Evolutionary conservation across 2,888 invertebrate genomes (phyloP).

Genomic region (Eumerus sabulonum): DNA sequence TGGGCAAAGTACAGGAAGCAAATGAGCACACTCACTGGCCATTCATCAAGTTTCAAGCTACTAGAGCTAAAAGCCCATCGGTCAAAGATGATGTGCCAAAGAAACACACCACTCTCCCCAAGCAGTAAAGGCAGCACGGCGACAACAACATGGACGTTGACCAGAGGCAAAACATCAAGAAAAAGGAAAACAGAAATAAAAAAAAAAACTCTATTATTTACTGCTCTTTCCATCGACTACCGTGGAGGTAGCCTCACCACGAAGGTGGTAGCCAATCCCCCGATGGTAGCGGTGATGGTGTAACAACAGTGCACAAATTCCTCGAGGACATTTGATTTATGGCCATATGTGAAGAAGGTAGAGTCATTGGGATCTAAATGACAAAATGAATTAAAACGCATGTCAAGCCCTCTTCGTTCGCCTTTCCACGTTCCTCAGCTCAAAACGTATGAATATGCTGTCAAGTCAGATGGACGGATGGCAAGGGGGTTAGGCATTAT

Average conservation of each 20-base stretch:
- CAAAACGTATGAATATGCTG: no score
- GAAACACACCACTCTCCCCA: neutral
- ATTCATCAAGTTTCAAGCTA: constrained; percentile 56
- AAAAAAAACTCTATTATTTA: constrained; percentile 66
- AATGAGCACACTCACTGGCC: constrained; percentile 33
- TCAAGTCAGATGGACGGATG: constrained; percentile 12
- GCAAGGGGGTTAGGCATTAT: constrained; percentile 42
- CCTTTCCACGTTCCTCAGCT: neutral
- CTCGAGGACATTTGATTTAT: constrained; percentile 68
- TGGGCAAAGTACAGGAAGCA: no score
- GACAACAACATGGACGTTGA: constrained; percentile 1
- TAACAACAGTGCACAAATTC: constrained; percentile 43
- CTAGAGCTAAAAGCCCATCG: constrained; percentile 43
- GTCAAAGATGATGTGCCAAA: constrained; percentile 32
- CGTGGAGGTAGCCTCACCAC: neutral
- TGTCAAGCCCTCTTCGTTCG: constrained; percentile 44
- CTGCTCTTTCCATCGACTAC: constrained; percentile 57
- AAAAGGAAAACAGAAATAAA: neutral
- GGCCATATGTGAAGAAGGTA: constrained; percentile 58
- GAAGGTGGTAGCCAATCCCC: constrained; percentile 11
- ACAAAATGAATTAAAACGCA: constrained; percentile 68
- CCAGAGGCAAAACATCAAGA: constrained; percentile 9
- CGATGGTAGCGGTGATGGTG: neutral
- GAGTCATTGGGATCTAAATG: constrained; percentile 55
- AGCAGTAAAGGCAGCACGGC: no score